Percentiles rank a stretch among this genome's conserved stretches.
Evolutionary conservation across 2,113 vertebrate species (phyloP).

Genomic region (Nothocercus nigrocapillus): DNA sequence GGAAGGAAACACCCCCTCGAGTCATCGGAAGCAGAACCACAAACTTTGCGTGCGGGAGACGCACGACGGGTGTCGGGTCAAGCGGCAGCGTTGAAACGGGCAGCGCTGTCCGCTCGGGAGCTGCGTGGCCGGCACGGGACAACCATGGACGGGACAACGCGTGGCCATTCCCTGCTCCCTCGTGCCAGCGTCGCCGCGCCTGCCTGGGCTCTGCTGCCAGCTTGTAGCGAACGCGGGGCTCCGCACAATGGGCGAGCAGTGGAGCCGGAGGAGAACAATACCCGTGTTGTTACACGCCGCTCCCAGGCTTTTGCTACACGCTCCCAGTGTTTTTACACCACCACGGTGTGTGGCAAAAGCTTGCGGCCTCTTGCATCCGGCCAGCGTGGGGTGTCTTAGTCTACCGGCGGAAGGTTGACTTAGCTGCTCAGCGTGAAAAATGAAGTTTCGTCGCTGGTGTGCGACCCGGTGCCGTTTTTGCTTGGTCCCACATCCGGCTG

Average conservation of each 20-base stretch:
- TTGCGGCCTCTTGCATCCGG: background rate
- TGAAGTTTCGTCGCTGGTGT: background rate
- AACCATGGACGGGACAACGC: background rate
- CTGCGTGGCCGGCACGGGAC: background rate
- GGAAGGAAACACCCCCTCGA: conserved; percentile 21
- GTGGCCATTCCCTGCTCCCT: background rate
- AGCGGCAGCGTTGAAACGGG: background rate
- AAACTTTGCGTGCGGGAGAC: conserved; percentile 7
- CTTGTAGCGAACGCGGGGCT: conserved; percentile 45
- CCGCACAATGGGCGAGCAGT: conserved; percentile 48
- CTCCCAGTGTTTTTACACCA: conserved; percentile 2
- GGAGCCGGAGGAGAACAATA: conserved; percentile 42
- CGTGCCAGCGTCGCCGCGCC: background rate
- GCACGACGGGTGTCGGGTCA: background rate
- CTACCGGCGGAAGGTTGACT: background rate
- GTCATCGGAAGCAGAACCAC: background rate
- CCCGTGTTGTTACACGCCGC: conserved; percentile 34
- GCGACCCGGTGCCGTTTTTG: background rate
- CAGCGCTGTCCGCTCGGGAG: conserved; percentile 19
- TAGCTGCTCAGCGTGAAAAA: background rate
- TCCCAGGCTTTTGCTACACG: conserved; percentile 44
- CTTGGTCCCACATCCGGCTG: background rate
- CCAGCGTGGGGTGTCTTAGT: background rate
- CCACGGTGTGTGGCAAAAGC: background rate
- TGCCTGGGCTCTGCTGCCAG: conserved; percentile 22